Evolutionary conservation across 2,113 vertebrate genomes (phyloP), one percentile per base, ranked within the genome.

Genomic region (Conger conger): DNA sequence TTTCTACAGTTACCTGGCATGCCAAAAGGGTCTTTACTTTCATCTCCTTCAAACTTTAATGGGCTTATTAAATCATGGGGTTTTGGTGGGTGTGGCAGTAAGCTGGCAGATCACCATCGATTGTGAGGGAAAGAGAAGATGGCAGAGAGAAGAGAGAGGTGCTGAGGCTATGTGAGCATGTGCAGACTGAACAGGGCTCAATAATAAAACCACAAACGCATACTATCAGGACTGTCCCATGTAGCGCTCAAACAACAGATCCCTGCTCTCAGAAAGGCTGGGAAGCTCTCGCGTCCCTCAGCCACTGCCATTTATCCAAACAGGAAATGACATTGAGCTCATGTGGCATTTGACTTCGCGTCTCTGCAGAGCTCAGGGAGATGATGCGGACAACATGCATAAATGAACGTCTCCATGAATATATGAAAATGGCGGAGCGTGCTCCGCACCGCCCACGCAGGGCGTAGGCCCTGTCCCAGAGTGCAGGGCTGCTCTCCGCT

Each of bases 311-410:
- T 76, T 18, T 54, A 45, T 53, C 68, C 73, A 83, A 76, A 83
- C 82, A 83, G 82, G 82, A 83, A 83, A 78, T 78, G 73, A 83
- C 73, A 54, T 78, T 38, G 76, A 78, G 76, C 20, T 78, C 37
- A 36, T 78, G 76, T 78, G 17, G 76, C 33, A 15, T 40, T 23
- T 9, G n/a, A 30, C 68, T 73, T 9, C 7, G 1, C 11, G 73
- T 73, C 68, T 53, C 73, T 45, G 73, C 4, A 18, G 76, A 78
- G 42, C 45, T 0, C 1, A 3, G 4, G 8, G 45, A n/a, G 20
- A 73, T 42, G n/a, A 83, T 36, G 45, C 82, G 78, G 54, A 78
- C 42, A 37, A 8, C 82, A 78, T 23, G 68, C 38, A 76, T 33
- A 17, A 36, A 76, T 37, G 63, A 20, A 20, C n/a, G 27, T 30